phyloP scores from a whole-genome alignment of 2,113 vertebrate genomes.

The Tonatia bakeri region DNA sequence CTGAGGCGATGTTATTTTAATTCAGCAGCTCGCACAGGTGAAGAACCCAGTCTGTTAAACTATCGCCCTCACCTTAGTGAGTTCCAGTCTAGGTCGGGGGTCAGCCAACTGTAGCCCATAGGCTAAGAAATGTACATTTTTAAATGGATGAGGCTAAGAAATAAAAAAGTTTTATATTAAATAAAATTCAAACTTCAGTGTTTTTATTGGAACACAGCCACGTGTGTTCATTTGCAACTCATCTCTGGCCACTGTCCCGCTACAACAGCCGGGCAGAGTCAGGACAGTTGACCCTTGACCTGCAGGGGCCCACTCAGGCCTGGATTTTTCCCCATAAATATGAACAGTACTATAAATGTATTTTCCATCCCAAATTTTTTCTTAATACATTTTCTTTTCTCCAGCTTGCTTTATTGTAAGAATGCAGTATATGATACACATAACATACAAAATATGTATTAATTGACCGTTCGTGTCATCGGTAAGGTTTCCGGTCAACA shows the following conservation, averaged over 20 bases:
- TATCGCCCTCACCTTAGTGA: not conserved
- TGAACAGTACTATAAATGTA: not conserved
- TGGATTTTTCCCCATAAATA: not conserved
- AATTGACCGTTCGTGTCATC: not conserved
- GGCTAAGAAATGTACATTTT: not conserved
- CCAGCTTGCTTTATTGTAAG: not conserved
- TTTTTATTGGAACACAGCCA: not conserved
- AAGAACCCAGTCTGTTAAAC: not conserved
- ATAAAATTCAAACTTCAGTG: not conserved
- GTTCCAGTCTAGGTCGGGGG: not conserved
- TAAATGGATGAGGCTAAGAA: not conserved
- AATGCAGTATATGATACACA: not conserved
- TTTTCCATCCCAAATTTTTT: not conserved
- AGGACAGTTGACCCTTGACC: not conserved
- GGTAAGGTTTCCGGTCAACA: not conserved
- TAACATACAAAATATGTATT: not conserved
- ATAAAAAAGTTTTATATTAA: not conserved
- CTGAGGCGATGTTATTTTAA: not conserved
- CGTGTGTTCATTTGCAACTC: not conserved
- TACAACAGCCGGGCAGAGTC: not conserved
- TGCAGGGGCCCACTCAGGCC: not conserved
- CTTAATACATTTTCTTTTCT: not conserved
- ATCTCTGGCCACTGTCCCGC: not conserved
- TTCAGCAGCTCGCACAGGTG: not conserved
- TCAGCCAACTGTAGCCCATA: not conserved